Percentiles rank a stretch among this genome's conserved stretches.
These are phyloP conservation scores for Torymus auratus DNA, from an alignment of 2,888 invertebrate species.

Conservation along the genomic window DNA sequence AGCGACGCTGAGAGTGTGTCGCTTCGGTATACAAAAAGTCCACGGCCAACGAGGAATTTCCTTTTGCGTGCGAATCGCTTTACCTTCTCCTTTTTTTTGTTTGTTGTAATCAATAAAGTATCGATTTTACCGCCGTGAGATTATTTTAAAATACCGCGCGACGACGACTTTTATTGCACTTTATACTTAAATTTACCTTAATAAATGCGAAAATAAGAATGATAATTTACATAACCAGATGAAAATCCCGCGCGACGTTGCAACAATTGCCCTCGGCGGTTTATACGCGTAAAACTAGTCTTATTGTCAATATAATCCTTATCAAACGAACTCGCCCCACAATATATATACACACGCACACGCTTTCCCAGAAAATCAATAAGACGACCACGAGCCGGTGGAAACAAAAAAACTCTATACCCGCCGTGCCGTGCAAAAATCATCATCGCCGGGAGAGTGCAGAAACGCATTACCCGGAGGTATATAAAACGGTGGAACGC, in stretches of 20 bases:
- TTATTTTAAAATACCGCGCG: slow-evolving; percentile 43
- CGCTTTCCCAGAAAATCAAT: no score
- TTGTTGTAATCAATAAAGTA: slow-evolving; percentile 36
- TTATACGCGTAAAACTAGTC: no score
- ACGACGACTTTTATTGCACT: slow-evolving; percentile 41
- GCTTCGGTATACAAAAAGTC: no score
- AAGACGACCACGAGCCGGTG: no score
- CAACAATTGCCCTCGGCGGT: slow-evolving; percentile 15
- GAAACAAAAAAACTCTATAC: no score
- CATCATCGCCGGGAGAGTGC: slow-evolving; percentile 21
- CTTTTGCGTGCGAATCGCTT: slow-evolving; percentile 3
- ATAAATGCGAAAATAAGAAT: slow-evolving; percentile 34
- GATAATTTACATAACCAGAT: slow-evolving; percentile 46
- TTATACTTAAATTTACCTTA: slow-evolving; percentile 44
- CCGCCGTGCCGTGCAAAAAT: neutral
- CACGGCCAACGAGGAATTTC: slow-evolving; percentile 11
- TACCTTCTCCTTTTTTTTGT: neutral
- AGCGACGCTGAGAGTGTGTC: no score
- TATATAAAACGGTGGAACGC: neutral
- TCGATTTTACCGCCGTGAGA: slow-evolving; percentile 37
- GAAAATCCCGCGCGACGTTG: slow-evolving; percentile 25
- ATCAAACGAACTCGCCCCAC: no score
- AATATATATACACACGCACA: no score
- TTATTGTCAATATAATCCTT: no score
- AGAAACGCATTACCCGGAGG: slow-evolving; percentile 25